A percentile compares a stretch with the other conserved stretches of the same genome.
These are phyloP conservation scores for Palythoa grandis DNA, from an alignment of 92 coral and sea anemone genomes.

Conservation along the genomic window DNA sequence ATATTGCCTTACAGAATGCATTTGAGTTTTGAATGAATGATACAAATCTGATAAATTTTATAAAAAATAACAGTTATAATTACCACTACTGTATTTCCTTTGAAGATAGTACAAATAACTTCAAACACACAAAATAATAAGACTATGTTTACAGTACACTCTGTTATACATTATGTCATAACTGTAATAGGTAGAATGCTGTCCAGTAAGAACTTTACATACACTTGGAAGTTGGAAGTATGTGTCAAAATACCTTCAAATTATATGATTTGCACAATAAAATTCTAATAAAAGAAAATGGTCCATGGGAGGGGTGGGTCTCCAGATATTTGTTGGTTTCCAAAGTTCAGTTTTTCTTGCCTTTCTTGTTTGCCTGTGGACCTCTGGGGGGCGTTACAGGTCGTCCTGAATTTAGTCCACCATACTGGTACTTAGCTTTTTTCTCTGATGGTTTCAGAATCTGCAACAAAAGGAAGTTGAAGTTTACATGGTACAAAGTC, in stretches of 20 bases:
- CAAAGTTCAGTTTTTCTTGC: constrained; percentile 60
- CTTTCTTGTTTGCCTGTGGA: constrained; percentile 86
- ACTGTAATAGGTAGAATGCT: neutral
- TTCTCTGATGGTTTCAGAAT: constrained; percentile 97
- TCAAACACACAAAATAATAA: constrained; percentile 10
- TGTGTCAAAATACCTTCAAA: neutral
- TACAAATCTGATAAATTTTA: neutral
- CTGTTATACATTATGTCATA: neutral
- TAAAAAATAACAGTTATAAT: constrained; percentile 1
- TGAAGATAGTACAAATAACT: neutral
- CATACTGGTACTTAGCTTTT: constrained; percentile 99
- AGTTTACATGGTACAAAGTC: too few relatives aligned
- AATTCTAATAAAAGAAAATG: neutral
- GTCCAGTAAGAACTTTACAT: neutral
- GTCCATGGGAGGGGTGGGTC: neutral
- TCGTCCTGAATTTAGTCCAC: constrained; percentile 96
- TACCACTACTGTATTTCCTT: constrained; percentile 14
- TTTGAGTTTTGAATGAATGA: too few relatives aligned
- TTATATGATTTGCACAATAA: neutral
- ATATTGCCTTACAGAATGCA: neutral
- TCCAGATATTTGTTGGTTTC: neutral
- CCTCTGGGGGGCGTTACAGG: constrained; percentile 98
- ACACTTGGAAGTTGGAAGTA: neutral
- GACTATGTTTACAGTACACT: neutral
- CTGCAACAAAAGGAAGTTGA: constrained; percentile 39